Evolutionary conservation across 2,797 vertebrate species (phyloP), one percentile per base, ranked within the genome.

Genomic region (Odontamblyopus rebecca): DNA sequence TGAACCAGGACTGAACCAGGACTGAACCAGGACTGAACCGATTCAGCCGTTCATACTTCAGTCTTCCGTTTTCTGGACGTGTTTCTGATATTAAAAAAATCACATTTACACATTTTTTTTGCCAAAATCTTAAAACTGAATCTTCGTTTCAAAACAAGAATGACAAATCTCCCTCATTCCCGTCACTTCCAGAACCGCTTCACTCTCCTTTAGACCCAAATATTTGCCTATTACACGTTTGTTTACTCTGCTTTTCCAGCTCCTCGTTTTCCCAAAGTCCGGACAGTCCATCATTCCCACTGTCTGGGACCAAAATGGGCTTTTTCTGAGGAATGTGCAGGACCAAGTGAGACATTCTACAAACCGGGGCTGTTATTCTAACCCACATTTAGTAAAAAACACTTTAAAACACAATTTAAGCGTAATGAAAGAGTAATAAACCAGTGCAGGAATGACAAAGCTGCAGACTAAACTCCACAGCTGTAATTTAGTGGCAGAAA

Each of bases 261-360:
- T 78, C 76, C 68, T 59, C 8, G 27, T 30, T 50, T 75, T 51
- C 61, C 56, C 61, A 71, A 68, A 82, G 71, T 75, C 69, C 30
- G 30, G 30, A 66, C 67, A 76, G 85, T 88, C 18, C 87, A 87
- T 86, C 73, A 91, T 89, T 67, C 85, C 81, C 62, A 23, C 9
- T 23, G 2, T 2, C 15, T 8, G 66, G 18, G 53, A 69, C 13
- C 18, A 79, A 50, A 61, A 62, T 38, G 35, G 1, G 4, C 7
- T 5, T 79, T 64, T 64, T 69, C 29, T 12, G 7, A 75, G 61
- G 53, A 80, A 79, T 70, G 66, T 56, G 63, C 29, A 12, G 23
- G 23, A 23, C 23, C 23, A 23, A 23, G 3, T 35, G 30, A 67
- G 44, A 72, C 59, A 78, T 69, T 68, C 13, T 62, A 72, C 64